Conservation (phyloP, 1,140 invertebrate genomes). For the Cephus cinctus region DNA sequence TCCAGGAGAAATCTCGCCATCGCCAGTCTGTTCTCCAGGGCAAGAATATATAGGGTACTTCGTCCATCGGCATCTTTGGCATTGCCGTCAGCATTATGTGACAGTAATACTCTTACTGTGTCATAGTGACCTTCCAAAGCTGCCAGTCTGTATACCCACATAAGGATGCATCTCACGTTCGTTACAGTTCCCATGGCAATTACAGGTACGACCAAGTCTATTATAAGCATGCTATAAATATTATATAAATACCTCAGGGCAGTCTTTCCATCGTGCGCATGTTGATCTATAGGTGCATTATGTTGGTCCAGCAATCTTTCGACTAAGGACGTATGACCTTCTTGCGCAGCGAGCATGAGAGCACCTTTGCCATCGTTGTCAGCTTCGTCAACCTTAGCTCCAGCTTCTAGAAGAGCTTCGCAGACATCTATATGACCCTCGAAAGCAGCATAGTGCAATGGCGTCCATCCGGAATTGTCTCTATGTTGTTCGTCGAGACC, state of each 20-base stretch:
- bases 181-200: too few relatives aligned
- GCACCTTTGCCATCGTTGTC: constrained; percentile 95
- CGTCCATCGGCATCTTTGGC: constrained; percentile 89
- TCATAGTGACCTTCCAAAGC: constrained; percentile 85
- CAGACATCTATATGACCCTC: constrained; percentile 90
- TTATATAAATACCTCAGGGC: constrained; percentile 86
- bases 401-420: constrained; percentile 84
- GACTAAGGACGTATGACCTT: constrained; percentile 77
- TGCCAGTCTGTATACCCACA: constrained; percentile 65
- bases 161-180: constrained; percentile 17
- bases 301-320: constrained; percentile 71
- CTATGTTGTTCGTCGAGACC: constrained; percentile 88
- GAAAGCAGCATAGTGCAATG: constrained; percentile 89
- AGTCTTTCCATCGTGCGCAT: constrained; percentile 91
- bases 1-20: constrained; percentile 83
- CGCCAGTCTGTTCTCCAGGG: constrained; percentile 84
- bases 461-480: constrained; percentile 92
- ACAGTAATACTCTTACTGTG: constrained; percentile 72
- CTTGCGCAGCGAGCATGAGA: constrained; percentile 84
- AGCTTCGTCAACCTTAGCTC: constrained; percentile 85
- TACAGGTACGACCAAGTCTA: too few relatives aligned
- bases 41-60: constrained; percentile 88
- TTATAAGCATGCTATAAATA: too few relatives aligned
- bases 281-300: constrained; percentile 80
- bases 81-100: constrained; percentile 82